Base-by-base conservation (phyloP, 2,797 vertebrate species). In the Catharus ustulatus region DNA sequence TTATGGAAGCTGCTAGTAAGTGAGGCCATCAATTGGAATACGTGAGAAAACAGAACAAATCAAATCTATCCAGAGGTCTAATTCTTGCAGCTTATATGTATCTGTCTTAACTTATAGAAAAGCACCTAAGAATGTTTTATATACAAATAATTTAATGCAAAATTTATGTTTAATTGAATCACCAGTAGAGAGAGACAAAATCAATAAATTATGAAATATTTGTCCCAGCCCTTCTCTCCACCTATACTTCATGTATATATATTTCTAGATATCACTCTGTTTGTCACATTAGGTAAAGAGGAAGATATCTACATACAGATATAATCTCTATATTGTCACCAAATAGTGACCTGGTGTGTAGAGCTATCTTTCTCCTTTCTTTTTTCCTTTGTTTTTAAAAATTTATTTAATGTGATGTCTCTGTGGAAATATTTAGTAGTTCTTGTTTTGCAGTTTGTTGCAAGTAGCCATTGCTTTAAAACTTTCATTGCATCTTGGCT, bases 271-370 rank as follows among this genome's bases (percentile, higher is more conserved):
- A 97, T 98, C 98, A 90, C 97, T 96, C 78, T 93, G 96, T 97
- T 98, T 97, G 96, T 98, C 97, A 97, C 96, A 96, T 98, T 96
- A 62, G 75, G 63, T 84, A 94, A 95, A 90, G 92, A 95, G 92
- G 84, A 94, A 92, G 96, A 75, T 97, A 98, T 49, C 93, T 97
- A 96, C 82, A 84, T 90, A 93, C 91, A 72, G 87, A 90, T 89
- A 95, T 68, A 83, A 96, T 95, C 84, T 93, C 90, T 94, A 71
- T 95, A 97, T 64, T 94, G 92, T 97, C 97, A 97, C 96, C 95
- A 98, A 98, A 98, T 98, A 98, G 98, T 99, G 98, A 99, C 98
- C 98, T 98, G 98, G 98, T 98, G 98, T 98, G 98, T 98, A 98
- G 98, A 98, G 98, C 87, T 94, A 89, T 77, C 64, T 96, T 95